Percentiles rank a stretch among this genome's conserved stretches.
Evolutionary conservation across 2,888 invertebrate species (phyloP).

Genomic region (Acheta domesticus): DNA sequence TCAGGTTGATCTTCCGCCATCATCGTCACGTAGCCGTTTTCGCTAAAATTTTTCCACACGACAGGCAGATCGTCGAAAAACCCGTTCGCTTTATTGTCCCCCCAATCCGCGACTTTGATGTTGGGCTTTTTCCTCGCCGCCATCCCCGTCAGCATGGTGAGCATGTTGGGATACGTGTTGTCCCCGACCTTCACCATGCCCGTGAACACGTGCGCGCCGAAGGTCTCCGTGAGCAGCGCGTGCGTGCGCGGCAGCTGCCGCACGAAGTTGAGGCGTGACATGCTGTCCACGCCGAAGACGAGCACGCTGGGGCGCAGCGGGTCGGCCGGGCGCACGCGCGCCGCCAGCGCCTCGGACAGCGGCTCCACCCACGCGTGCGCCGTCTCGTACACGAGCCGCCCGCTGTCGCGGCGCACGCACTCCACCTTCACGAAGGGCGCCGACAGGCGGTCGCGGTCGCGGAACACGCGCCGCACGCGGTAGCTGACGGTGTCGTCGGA

Average conservation of each 20-base stretch:
- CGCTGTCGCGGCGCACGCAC: slow-evolving; percentile 38
- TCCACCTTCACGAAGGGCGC: slow-evolving; percentile 40
- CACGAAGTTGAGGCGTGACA: slow-evolving; percentile 47
- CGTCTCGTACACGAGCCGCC: slow-evolving; percentile 38
- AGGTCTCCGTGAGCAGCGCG: slow-evolving; percentile 41
- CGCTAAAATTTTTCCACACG: slow-evolving; percentile 48
- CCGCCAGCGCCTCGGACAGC: not conserved
- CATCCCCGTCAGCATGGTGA: slow-evolving; percentile 48
- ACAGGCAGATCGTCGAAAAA: slow-evolving; percentile 45
- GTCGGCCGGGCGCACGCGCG: slow-evolving; percentile 32
- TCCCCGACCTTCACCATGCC: slow-evolving; percentile 53
- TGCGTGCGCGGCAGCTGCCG: slow-evolving; percentile 46
- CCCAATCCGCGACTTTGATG: not conserved
- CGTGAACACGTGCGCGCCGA: slow-evolving; percentile 44
- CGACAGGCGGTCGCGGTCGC: slow-evolving; percentile 32
- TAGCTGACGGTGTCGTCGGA: slow-evolving; percentile 37
- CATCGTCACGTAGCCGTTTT: slow-evolving; percentile 47
- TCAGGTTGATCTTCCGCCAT: slow-evolving; percentile 49
- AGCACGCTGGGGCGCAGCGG: slow-evolving; percentile 42
- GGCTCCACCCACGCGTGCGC: slow-evolving; percentile 39
- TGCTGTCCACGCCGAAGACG: slow-evolving; percentile 48
- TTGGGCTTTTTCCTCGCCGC: slow-evolving; percentile 46
- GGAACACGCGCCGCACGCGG: slow-evolving; percentile 34
- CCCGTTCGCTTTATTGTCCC: not conserved
- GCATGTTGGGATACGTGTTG: slow-evolving; percentile 53